Evolutionary conservation across 2,888 invertebrate species (phyloP).

Genomic region (Protodeltote pygarga): DNA sequence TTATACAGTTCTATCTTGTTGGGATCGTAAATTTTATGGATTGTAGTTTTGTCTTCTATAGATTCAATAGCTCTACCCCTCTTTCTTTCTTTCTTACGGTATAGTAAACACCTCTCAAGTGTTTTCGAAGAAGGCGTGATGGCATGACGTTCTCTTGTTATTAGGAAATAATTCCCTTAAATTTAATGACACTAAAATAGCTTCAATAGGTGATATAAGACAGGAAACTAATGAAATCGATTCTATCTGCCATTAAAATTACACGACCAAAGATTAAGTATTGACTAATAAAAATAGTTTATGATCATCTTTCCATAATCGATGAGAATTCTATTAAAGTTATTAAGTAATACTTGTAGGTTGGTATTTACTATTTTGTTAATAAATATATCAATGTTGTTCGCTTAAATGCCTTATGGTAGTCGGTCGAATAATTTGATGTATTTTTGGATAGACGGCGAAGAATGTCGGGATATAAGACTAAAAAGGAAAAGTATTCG

Average conservation of each 20-base stretch:
- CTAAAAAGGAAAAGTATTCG: neutral
- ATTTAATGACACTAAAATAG: neutral
- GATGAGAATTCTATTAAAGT: constrained; percentile 11
- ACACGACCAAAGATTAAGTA: neutral
- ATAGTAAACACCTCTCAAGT: too few relatives aligned
- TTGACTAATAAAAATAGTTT: neutral
- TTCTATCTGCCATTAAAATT: neutral
- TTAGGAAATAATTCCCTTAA: neutral
- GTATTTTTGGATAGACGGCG: constrained; percentile 11
- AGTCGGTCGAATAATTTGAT: constrained; percentile 5
- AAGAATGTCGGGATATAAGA: constrained; percentile 22
- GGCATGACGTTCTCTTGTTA: too few relatives aligned
- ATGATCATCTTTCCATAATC: neutral
- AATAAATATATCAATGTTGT: neutral
- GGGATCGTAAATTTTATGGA: too few relatives aligned
- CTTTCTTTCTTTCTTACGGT: too few relatives aligned
- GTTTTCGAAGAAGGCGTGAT: too few relatives aligned
- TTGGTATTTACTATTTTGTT: neutral
- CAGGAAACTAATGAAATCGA: neutral
- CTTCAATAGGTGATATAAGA: neutral
- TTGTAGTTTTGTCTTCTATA: too few relatives aligned
- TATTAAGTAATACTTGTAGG: constrained; percentile 12
- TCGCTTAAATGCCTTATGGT: neutral
- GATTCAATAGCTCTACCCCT: too few relatives aligned
- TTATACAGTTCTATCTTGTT: too few relatives aligned